A percentile compares a stretch with the other conserved stretches of the same genome.
phyloP scores from a whole-genome alignment of 2,113 vertebrate genomes.

The Hystrix brachyura region DNA sequence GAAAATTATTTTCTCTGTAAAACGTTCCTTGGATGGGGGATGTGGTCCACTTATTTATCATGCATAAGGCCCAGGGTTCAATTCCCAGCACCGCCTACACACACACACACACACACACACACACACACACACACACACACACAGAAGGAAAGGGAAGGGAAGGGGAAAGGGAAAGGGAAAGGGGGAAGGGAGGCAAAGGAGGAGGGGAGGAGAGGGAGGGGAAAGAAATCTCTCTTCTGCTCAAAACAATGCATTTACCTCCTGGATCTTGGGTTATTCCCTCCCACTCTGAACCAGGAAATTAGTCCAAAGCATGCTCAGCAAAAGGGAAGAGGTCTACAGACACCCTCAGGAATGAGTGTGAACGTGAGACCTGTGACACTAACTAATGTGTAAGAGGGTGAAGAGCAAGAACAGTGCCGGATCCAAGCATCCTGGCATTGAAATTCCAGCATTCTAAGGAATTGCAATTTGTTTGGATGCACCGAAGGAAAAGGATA shows the following conservation, averaged over 20 bases:
- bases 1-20: not conserved
- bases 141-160: not conserved
- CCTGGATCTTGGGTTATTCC: not conserved
- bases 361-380: not conserved
- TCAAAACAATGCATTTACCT: slow-evolving; percentile 56
- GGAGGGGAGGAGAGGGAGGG: no score
- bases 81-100: not conserved
- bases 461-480: not conserved
- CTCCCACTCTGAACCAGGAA: slow-evolving; percentile 45
- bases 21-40: not conserved
- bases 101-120: not conserved
- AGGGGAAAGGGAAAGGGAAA: not conserved
- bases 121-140: not conserved
- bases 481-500: slow-evolving; percentile 23
- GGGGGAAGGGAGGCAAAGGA: not conserved
- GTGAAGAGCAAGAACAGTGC: not conserved
- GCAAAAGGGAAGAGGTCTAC: not conserved
- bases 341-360: not conserved
- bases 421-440: not conserved
- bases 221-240: slow-evolving; percentile 6
- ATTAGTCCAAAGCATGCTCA: slow-evolving; percentile 41
- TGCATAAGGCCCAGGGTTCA: not conserved
- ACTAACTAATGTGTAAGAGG: slow-evolving; percentile 7
- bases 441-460: not conserved
- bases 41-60: not conserved